Conservation (phyloP, 2,797 vertebrate genomes). For the Cuniculus paca region DNA sequence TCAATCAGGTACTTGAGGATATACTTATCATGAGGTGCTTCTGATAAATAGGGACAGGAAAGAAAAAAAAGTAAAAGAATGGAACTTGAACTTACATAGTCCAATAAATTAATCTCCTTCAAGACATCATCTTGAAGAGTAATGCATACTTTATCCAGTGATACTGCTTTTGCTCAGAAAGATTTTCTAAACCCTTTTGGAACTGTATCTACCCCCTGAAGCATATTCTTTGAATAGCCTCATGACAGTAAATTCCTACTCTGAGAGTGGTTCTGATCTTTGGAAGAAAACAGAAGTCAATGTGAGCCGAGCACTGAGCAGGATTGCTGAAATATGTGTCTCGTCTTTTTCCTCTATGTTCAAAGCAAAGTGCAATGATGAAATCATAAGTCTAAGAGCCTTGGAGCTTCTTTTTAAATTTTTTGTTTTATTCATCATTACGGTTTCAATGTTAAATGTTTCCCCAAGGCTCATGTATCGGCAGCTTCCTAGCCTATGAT, state of each 20-base stretch:
- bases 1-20: not conserved
- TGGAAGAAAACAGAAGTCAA: not conserved
- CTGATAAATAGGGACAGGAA: not conserved
- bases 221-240: conserved; percentile 45
- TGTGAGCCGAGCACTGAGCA: not conserved
- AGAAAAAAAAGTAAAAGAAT: not conserved
- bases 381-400: not conserved
- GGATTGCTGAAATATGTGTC: not conserved
- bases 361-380: not conserved
- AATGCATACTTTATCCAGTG: not conserved
- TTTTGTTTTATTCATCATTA: not conserved
- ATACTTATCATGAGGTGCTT: not conserved
- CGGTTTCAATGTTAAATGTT: not conserved
- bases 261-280: conserved; percentile 30
- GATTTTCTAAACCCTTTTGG: conserved; percentile 28
- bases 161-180: conserved; percentile 42
- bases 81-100: not conserved
- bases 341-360: not conserved
- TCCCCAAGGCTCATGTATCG: too few species aligned
- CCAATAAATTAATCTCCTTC: conserved; percentile 35
- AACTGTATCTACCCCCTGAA: conserved; percentile 26
- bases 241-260: not conserved
- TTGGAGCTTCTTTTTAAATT: not conserved
- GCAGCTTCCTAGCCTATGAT: not conserved
- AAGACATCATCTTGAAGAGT: not conserved